Percentiles rank a stretch among this genome's conserved stretches.
These are phyloP conservation scores for western clawed frog (Xenopus tropicalis) DNA, from an alignment of 2,113 vertebrate species.

Conservation along the genomic window DNA sequence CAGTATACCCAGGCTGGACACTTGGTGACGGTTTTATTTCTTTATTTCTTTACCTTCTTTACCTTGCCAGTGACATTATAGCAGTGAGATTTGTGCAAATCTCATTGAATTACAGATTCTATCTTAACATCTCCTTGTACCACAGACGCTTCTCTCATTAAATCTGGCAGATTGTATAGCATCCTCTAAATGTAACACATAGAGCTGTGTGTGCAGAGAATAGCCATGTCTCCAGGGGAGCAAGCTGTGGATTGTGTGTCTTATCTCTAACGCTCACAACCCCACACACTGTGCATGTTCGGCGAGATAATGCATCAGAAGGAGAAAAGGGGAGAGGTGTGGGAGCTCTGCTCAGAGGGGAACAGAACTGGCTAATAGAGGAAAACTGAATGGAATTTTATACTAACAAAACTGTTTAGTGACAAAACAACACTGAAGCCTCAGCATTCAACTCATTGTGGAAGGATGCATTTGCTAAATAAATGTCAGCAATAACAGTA, in stretches of 20 bases:
- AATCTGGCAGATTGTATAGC: conserved; percentile 1
- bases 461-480: too few relatives aligned
- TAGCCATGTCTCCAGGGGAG: conserved; percentile 17
- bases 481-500: too few relatives aligned
- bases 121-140: not conserved
- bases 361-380: not conserved
- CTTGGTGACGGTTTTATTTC: too few relatives aligned
- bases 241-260: conserved; percentile 1
- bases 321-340: not conserved
- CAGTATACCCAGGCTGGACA: too few relatives aligned
- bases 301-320: conserved; percentile 14
- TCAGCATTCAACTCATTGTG: not conserved
- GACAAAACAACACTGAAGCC: not conserved
- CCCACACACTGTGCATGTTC: conserved; percentile 1
- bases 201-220: conserved; percentile 1
- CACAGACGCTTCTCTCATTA: not conserved
- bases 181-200: not conserved
- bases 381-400: not conserved
- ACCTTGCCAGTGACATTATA: not conserved
- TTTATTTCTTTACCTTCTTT: too few relatives aligned
- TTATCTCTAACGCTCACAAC: conserved; percentile 23
- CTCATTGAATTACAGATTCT: not conserved
- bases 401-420: not conserved
- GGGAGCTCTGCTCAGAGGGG: not conserved
- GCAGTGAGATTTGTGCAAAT: not conserved